phyloP scores from a whole-genome alignment of 2,888 invertebrate species.

The Eupithecia inturbata region DNA sequence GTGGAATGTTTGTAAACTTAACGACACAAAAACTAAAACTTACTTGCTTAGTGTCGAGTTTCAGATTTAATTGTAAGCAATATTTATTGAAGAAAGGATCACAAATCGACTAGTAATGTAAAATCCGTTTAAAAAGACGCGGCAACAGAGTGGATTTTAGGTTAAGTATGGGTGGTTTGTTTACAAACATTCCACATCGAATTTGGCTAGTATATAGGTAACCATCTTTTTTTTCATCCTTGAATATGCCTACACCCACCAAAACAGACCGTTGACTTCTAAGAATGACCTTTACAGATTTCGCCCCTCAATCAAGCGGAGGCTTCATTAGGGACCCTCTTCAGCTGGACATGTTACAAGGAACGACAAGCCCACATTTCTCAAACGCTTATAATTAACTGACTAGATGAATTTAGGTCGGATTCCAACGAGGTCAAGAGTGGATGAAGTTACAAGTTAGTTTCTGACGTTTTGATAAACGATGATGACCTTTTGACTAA shows the following conservation, averaged over 20 bases:
- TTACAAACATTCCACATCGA: too few relatives aligned
- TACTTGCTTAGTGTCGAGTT: too few relatives aligned
- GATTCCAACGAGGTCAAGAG: constrained; percentile 32
- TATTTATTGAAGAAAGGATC: too few relatives aligned
- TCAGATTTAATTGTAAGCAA: too few relatives aligned
- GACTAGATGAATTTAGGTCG: constrained; percentile 37
- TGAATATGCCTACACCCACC: background rate
- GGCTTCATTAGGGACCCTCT: constrained; percentile 68
- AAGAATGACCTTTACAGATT: constrained; percentile 49
- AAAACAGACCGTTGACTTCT: constrained; percentile 24
- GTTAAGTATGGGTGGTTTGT: too few relatives aligned
- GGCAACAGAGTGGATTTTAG: too few relatives aligned
- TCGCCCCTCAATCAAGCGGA: constrained; percentile 61
- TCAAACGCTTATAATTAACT: constrained; percentile 70
- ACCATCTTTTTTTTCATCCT: too few relatives aligned
- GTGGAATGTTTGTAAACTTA: too few relatives aligned
- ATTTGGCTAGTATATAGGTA: too few relatives aligned
- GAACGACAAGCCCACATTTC: constrained; percentile 65
- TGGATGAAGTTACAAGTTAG: constrained; percentile 29
- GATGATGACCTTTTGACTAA: background rate
- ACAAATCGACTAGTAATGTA: too few relatives aligned
- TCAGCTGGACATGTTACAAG: constrained; percentile 60
- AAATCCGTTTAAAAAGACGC: too few relatives aligned
- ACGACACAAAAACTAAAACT: too few relatives aligned
- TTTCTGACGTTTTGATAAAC: constrained; percentile 23